Percentiles rank a stretch among this genome's conserved stretches.
phyloP scores from a whole-genome alignment of 2,113 vertebrate species.

The Upupa epops region DNA sequence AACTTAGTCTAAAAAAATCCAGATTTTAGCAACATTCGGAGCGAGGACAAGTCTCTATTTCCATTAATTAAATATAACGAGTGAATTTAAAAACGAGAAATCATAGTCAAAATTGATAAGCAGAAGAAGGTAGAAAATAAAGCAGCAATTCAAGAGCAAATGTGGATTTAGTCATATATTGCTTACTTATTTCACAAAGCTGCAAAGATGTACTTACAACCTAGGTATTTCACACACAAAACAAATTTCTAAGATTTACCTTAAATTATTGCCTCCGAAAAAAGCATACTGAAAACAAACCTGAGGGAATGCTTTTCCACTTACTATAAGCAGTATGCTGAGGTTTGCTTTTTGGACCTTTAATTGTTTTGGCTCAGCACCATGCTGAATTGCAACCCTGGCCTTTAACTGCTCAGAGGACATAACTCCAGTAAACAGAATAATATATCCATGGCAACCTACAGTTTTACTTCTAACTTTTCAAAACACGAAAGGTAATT shows the following conservation, averaged over 20 bases:
- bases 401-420: conserved; percentile 23
- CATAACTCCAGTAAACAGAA: conserved; percentile 47
- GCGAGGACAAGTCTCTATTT: not conserved
- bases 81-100: not conserved
- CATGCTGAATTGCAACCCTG: conserved; percentile 29
- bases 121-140: not conserved
- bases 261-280: not conserved
- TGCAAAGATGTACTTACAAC: not conserved
- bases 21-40: not conserved
- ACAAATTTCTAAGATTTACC: not conserved
- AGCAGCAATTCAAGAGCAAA: not conserved
- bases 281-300: conserved; percentile 17
- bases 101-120: not conserved
- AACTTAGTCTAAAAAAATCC: not conserved
- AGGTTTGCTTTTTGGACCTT: conserved; percentile 23
- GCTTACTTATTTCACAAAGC: not conserved
- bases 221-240: not conserved
- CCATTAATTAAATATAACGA: not conserved
- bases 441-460: conserved; percentile 61
- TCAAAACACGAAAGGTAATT: conserved; percentile 58
- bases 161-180: not conserved
- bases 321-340: conserved; percentile 18
- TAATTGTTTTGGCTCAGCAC: conserved; percentile 51
- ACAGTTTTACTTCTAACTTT: conserved; percentile 47
- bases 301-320: conserved; percentile 3